These are phyloP conservation scores for Pyxicephalus adspersus DNA, from an alignment of 2,113 vertebrate genomes.

Conservation along the genomic window DNA sequence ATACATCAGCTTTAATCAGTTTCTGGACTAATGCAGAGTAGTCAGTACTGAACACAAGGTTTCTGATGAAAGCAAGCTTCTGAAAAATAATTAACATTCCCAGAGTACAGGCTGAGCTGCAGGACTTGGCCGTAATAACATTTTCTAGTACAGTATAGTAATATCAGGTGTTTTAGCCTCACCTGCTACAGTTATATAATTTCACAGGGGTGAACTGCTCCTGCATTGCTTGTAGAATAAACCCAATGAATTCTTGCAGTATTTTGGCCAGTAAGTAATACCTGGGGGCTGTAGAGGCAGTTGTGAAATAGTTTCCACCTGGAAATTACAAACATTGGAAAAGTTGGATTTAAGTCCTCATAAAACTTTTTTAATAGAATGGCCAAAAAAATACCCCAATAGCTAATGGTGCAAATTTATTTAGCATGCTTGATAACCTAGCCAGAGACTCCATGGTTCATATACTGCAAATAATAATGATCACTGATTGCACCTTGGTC, in stretches of 20 bases:
- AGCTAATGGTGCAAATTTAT: no score
- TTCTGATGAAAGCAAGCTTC: conserved; percentile 20
- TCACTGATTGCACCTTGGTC: no score
- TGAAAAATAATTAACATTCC: conserved; percentile 44
- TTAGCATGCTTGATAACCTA: no score
- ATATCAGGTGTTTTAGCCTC: conserved; percentile 30
- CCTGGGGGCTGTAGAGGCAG: conserved; percentile 29
- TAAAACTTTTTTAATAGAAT: neutral
- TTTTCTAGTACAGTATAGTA: conserved; percentile 26
- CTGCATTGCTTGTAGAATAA: neutral
- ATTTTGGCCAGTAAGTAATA: conserved; percentile 36
- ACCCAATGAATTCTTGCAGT: neutral
- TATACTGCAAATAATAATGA: no score
- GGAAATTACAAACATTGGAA: conserved; percentile 49
- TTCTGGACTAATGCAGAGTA: neutral
- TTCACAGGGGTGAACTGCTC: conserved; percentile 25
- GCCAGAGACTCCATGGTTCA: no score
- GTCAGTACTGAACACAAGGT: conserved; percentile 8
- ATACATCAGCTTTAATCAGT: conserved; percentile 4
- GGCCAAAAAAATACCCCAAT: no score
- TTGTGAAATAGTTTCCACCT: neutral
- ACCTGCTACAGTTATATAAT: conserved; percentile 41
- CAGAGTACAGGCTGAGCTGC: conserved; percentile 9
- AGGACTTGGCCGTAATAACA: conserved; percentile 35
- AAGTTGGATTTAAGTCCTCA: conserved; percentile 45